phyloP scores from a whole-genome alignment of 2,797 vertebrate species.

The Ptychobarbus kaznakovi region DNA sequence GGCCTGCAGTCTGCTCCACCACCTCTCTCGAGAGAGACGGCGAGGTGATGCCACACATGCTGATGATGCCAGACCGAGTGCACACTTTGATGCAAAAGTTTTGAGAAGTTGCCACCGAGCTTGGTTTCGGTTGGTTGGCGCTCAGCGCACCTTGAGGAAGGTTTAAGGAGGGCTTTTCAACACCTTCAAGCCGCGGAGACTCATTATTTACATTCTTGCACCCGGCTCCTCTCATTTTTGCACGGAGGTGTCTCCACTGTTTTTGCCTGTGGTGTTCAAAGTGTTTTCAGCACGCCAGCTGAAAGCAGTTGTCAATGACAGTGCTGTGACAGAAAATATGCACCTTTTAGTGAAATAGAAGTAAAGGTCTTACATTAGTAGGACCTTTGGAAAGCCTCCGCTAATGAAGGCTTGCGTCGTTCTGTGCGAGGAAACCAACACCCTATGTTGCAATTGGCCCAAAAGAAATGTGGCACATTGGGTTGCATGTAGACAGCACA shows the following conservation, averaged over 20 bases:
- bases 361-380: slow-evolving; percentile 52
- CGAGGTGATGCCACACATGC: slow-evolving; percentile 62
- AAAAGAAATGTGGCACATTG: background rate
- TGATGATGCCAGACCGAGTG: slow-evolving; percentile 61
- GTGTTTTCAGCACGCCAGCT: slow-evolving; percentile 66
- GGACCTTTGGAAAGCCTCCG: slow-evolving; percentile 35
- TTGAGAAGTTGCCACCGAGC: background rate
- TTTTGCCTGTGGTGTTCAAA: slow-evolving; percentile 64
- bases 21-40: slow-evolving; percentile 56
- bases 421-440: slow-evolving; percentile 23
- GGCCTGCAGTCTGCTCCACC: slow-evolving; percentile 57
- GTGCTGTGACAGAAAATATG: slow-evolving; percentile 64
- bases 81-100: background rate
- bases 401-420: slow-evolving; percentile 38
- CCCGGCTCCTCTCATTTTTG: slow-evolving; percentile 46
- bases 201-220: slow-evolving; percentile 65
- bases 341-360: slow-evolving; percentile 45
- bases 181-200: slow-evolving; percentile 51
- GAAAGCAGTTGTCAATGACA: slow-evolving; percentile 67
- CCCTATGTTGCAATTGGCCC: background rate
- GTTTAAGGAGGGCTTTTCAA: slow-evolving; percentile 60
- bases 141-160: slow-evolving; percentile 54
- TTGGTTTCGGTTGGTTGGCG: slow-evolving; percentile 35
- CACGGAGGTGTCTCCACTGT: slow-evolving; percentile 54
- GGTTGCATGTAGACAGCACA: background rate